Conservation (phyloP, 2,888 invertebrate genomes). For the Leptodirus hochenwartii region DNA sequence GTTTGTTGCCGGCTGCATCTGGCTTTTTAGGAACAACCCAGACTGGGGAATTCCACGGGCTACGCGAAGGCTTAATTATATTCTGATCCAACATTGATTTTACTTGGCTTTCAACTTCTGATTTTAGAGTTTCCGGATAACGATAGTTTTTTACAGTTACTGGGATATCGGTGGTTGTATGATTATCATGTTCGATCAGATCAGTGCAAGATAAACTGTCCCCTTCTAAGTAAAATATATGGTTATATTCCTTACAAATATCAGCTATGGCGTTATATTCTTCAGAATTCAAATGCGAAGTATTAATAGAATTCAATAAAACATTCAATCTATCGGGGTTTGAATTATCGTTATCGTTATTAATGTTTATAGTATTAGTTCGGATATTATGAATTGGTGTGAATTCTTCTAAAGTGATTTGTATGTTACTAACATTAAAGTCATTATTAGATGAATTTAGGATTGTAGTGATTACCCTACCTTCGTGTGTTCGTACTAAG, state of each 20-base stretch:
- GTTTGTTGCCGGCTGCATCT: constrained; percentile 15
- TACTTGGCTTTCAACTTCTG: constrained; percentile 19
- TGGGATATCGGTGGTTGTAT: constrained; percentile 15
- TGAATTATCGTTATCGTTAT: no score
- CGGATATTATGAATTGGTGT: no score
- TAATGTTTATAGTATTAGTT: no score
- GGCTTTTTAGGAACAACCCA: constrained; percentile 20
- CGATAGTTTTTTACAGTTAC: constrained; percentile 20
- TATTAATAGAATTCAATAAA: no score
- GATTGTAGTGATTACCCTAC: no score
- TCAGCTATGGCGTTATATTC: no score
- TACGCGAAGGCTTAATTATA: constrained; percentile 16
- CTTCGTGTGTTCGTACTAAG: no score
- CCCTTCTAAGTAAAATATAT: constrained; percentile 1
- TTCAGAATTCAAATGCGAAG: no score
- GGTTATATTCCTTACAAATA: constrained; percentile 1
- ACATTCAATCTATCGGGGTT: no score
- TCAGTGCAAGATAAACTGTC: neutral
- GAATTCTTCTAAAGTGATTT: no score
- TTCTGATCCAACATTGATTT: constrained; percentile 15
- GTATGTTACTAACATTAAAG: no score
- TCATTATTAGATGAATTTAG: no score
- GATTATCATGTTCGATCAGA: constrained; percentile 18
- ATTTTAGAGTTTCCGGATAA: constrained; percentile 19
- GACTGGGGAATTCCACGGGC: constrained; percentile 15